These are phyloP conservation scores for Drosophila pallidifrons DNA, from an alignment of 1,140 invertebrate genomes.

Conservation along the genomic window DNA sequence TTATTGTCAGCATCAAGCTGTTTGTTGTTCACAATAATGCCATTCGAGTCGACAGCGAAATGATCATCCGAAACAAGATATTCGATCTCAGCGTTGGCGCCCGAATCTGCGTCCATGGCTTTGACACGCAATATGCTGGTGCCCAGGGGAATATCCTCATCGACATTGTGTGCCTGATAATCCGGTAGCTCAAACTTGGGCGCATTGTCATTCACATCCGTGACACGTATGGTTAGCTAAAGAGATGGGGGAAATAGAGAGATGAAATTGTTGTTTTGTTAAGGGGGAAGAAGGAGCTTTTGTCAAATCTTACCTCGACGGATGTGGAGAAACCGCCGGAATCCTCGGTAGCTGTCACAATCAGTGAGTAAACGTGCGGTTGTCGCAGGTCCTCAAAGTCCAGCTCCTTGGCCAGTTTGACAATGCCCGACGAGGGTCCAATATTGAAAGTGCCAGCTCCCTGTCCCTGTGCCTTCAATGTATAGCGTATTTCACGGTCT, in stretches of 20 bases:
- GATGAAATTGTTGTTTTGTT: background rate
- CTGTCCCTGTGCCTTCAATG: slow-evolving; percentile 96
- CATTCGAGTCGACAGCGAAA: slow-evolving; percentile 95
- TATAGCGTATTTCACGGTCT: slow-evolving; percentile 97
- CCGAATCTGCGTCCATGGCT: slow-evolving; percentile 96
- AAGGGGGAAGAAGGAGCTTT: background rate
- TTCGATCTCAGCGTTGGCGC: slow-evolving; percentile 96
- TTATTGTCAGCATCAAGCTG: slow-evolving; percentile 97
- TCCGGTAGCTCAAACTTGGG: slow-evolving; percentile 97
- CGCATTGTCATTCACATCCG: slow-evolving; percentile 97
- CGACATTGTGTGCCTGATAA: slow-evolving; percentile 97
- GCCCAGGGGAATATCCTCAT: slow-evolving; percentile 96
- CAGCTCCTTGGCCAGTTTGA: slow-evolving; percentile 96
- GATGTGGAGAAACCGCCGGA: slow-evolving; percentile 97
- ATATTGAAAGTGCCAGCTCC: slow-evolving; percentile 98
- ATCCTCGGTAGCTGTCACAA: slow-evolving; percentile 97
- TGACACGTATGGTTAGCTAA: slow-evolving; percentile 94
- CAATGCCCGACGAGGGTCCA: slow-evolving; percentile 96
- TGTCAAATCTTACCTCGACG: slow-evolving; percentile 90
- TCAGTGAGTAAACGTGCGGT: slow-evolving; percentile 95
- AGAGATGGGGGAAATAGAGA: background rate
- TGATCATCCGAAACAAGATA: slow-evolving; percentile 96
- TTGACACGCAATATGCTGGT: slow-evolving; percentile 96
- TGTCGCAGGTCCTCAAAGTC: slow-evolving; percentile 97
- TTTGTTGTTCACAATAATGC: slow-evolving; percentile 96